Conservation (phyloP, 2,797 vertebrate species). For the Serranus cabrilla region DNA sequence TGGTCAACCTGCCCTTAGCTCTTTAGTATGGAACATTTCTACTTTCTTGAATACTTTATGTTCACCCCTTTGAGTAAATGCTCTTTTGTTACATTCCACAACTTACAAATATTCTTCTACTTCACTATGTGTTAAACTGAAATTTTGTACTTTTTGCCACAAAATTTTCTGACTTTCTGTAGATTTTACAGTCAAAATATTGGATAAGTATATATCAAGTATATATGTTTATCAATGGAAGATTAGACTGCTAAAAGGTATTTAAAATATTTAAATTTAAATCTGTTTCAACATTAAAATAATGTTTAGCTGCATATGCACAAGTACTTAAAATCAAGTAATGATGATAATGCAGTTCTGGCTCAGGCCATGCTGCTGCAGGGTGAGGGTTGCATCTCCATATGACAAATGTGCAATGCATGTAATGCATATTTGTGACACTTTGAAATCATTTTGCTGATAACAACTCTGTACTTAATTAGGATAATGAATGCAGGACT, state of each 20-base stretch:
- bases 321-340: not conserved
- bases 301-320: not conserved
- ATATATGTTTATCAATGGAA: not conserved
- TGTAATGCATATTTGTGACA: not conserved
- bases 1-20: not conserved
- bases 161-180: not conserved
- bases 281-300: not conserved
- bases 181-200: not conserved
- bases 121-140: not conserved
- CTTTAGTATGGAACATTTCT: not conserved
- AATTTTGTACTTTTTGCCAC: not conserved
- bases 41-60: not conserved
- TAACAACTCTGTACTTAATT: not conserved
- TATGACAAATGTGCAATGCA: no score
- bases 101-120: not conserved
- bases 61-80: no score
- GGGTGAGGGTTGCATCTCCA: no score
- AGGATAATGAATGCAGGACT: not conserved
- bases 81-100: no score
- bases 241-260: not conserved
- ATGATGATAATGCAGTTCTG: not conserved
- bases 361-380: not conserved
- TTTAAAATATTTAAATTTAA: not conserved
- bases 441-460: not conserved
- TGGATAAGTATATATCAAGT: not conserved